These are phyloP conservation scores for Chromis chromis DNA, from an alignment of 2,797 vertebrate genomes.

Conservation along the genomic window DNA sequence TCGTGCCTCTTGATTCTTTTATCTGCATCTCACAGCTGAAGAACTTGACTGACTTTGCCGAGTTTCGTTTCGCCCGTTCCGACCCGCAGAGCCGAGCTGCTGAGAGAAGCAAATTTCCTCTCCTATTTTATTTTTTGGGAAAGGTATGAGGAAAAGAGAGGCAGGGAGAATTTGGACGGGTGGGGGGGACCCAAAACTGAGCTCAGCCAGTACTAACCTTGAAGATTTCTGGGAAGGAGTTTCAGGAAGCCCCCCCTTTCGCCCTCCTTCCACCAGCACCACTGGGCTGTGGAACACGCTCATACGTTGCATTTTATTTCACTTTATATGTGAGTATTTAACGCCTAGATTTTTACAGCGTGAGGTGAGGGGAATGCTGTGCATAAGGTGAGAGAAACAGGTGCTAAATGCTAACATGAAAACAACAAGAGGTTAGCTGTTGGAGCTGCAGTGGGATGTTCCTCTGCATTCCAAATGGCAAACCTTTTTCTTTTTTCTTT, in stretches of 20 bases:
- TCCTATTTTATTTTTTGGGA: slow-evolving; percentile 29
- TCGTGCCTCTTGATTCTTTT: not conserved
- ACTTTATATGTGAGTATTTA: too few relatives aligned
- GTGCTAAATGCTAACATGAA: too few relatives aligned
- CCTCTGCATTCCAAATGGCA: too few relatives aligned
- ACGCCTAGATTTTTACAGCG: too few relatives aligned
- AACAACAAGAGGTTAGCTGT: too few relatives aligned
- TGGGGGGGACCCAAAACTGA: slow-evolving; percentile 21
- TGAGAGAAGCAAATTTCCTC: slow-evolving; percentile 51
- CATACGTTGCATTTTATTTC: too few relatives aligned
- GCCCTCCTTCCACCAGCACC: not conserved
- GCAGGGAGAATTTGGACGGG: slow-evolving; percentile 20
- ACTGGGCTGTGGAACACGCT: too few relatives aligned
- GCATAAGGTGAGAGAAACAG: too few relatives aligned
- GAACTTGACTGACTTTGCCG: not conserved
- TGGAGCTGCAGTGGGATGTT: too few relatives aligned
- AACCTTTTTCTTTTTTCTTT: too few relatives aligned
- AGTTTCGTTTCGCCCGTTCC: slow-evolving; percentile 36
- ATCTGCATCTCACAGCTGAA: slow-evolving; percentile 19
- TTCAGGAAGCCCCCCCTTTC: slow-evolving; percentile 51
- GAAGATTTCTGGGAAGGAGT: slow-evolving; percentile 37
- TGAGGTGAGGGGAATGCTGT: too few relatives aligned
- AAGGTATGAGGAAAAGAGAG: slow-evolving; percentile 14
- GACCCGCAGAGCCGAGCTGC: slow-evolving; percentile 26
- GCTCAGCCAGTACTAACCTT: slow-evolving; percentile 52